phyloP scores from a whole-genome alignment of 2,888 invertebrate species.

The Leistus spinibarbis region DNA sequence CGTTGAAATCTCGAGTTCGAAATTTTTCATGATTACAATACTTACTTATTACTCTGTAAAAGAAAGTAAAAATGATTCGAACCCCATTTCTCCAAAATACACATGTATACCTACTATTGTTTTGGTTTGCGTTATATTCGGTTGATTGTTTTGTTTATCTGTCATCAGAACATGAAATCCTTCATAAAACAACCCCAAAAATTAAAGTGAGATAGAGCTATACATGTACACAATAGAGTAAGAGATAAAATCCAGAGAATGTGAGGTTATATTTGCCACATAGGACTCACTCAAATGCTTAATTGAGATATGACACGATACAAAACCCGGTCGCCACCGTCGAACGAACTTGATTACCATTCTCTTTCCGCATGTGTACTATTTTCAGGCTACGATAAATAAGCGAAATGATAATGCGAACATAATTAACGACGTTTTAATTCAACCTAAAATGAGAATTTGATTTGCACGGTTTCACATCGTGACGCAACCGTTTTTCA shows the following conservation, averaged over 20 bases:
- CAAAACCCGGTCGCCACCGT: conserved; percentile 9
- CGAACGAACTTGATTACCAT: conserved; percentile 25
- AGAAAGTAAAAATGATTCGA: too few species aligned
- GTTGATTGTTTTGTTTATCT: too few species aligned
- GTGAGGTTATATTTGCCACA: background rate
- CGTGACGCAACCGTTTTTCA: conserved; percentile 1
- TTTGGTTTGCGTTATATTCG: background rate
- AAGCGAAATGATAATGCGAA: conserved; percentile 27
- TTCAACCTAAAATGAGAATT: conserved; percentile 32
- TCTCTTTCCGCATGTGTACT: conserved; percentile 24
- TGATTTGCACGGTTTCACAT: conserved; percentile 15
- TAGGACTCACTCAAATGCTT: conserved; percentile 9
- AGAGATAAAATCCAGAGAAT: background rate
- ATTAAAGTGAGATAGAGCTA: background rate
- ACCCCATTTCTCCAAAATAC: too few species aligned
- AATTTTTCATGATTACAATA: too few species aligned
- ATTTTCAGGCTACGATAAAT: conserved; percentile 24
- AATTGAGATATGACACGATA: conserved; percentile 38
- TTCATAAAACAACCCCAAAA: background rate
- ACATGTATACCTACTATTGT: background rate
- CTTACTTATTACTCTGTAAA: too few species aligned
- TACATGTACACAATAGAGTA: background rate
- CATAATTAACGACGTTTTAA: conserved; percentile 37
- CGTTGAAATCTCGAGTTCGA: too few species aligned
- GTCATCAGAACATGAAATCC: background rate